Evolutionary conservation across 2,797 vertebrate species (phyloP).

Genomic region (Muraenolepis orangiensis): DNA sequence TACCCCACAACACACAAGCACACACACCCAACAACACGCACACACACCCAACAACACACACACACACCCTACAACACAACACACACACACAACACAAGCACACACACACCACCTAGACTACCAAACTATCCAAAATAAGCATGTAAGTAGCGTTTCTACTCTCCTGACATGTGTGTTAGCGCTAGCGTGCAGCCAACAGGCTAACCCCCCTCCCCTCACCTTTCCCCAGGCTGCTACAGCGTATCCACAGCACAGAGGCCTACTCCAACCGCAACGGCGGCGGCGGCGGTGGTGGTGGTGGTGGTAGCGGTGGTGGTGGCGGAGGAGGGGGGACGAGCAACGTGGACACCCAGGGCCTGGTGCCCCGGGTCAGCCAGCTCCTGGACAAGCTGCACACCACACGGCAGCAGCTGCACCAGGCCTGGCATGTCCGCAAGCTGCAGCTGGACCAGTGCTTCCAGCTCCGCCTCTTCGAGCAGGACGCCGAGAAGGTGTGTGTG

Average conservation of each 20-base stretch:
- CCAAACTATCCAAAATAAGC: not conserved
- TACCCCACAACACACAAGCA: not conserved
- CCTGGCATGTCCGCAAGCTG: constrained; percentile 94
- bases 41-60: too few relatives aligned
- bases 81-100: too few relatives aligned
- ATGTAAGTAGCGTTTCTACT: not conserved
- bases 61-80: too few relatives aligned
- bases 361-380: constrained; percentile 90
- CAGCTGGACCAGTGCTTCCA: constrained; percentile 99
- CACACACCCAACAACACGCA: too few relatives aligned
- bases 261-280: constrained; percentile 89
- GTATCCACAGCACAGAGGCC: constrained; percentile 94
- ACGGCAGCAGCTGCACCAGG: constrained; percentile 92
- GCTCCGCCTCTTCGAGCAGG: constrained; percentile 95
- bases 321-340: constrained; percentile 74
- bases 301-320: constrained; percentile 60
- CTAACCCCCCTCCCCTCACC: not conserved
- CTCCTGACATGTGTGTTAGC: too few relatives aligned
- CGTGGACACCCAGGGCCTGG: constrained; percentile 90
- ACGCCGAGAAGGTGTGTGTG: constrained; percentile 99
- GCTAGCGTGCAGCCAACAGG: not conserved
- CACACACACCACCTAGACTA: too few relatives aligned
- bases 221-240: constrained; percentile 84
- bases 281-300: constrained; percentile 58
- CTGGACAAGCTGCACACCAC: constrained; percentile 95